A percentile compares a stretch with the other conserved stretches of the same genome.
Evolutionary conservation across 2,113 vertebrate genomes (phyloP).

Genomic region (Lichenostomus cassidix): DNA sequence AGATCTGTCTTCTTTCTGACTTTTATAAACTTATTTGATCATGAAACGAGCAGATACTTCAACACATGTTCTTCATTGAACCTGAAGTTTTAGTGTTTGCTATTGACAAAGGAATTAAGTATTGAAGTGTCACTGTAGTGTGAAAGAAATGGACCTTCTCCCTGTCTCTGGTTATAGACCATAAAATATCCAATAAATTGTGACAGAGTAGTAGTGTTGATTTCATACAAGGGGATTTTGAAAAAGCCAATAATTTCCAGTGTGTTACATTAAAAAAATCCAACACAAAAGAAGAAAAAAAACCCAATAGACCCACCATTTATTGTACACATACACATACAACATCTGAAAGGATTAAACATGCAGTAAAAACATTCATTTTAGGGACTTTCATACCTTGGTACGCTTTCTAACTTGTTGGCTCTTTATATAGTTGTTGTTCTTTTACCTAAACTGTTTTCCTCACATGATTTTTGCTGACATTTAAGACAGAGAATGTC

Average conservation of each 20-base stretch:
- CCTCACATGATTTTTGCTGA: not conserved
- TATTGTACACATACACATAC: not conserved
- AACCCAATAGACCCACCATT: not conserved
- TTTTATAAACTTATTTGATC: not conserved
- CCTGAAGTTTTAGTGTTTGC: not conserved
- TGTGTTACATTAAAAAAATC: not conserved
- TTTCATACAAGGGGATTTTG: not conserved
- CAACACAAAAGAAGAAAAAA: accelerated
- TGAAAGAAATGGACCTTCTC: not conserved
- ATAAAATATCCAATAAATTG: not conserved
- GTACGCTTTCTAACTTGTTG: not conserved
- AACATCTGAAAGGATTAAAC: not conserved
- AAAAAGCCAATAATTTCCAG: not conserved
- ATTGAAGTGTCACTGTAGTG: not conserved
- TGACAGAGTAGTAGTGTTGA: not conserved
- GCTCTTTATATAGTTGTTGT: not conserved
- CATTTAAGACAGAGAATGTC: not conserved
- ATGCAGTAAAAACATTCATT: not conserved
- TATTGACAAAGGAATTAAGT: not conserved
- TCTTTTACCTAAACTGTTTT: not conserved
- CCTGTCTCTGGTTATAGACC: not conserved
- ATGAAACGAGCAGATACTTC: not conserved
- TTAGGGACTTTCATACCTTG: not conserved
- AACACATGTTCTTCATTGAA: not conserved
- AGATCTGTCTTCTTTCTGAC: not conserved